Evolutionary conservation across 2,797 vertebrate genomes (phyloP).

Genomic region (Tinamus major): DNA sequence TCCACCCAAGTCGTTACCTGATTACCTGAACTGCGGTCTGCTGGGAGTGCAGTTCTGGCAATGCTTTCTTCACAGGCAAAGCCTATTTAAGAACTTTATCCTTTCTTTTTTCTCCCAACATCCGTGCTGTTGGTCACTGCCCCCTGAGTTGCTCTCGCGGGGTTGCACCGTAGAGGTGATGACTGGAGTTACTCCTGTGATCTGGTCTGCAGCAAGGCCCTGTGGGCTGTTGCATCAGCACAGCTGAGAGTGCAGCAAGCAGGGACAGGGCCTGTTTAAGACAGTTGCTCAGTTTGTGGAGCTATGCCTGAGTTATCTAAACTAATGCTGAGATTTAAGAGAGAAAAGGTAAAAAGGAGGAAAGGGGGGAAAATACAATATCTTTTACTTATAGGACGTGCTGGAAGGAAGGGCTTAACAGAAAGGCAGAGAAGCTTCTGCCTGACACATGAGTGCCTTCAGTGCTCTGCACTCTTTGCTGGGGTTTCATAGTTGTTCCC

Average conservation of each 20-base stretch:
- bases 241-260: not conserved
- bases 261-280: not conserved
- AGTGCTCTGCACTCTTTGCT: accelerated
- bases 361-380: not conserved
- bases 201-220: not conserved
- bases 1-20: not conserved
- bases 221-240: not conserved
- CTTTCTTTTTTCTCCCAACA: not conserved
- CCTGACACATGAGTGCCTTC: not conserved
- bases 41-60: not conserved
- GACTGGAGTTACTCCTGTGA: not conserved
- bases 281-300: not conserved
- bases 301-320: not conserved
- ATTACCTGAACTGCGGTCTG: not conserved
- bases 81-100: not conserved
- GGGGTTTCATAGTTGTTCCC: not conserved
- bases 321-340: not conserved
- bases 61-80: not conserved
- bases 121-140: not conserved
- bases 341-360: not conserved
- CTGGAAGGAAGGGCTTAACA: not conserved
- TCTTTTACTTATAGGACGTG: not conserved
- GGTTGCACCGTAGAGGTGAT: not conserved
- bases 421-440: not conserved
- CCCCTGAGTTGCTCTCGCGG: not conserved